These are phyloP conservation scores for Beroe forskalii DNA, from an alignment of 37 sponge, comb jelly and placozoan genomes.

Conservation along the genomic window DNA sequence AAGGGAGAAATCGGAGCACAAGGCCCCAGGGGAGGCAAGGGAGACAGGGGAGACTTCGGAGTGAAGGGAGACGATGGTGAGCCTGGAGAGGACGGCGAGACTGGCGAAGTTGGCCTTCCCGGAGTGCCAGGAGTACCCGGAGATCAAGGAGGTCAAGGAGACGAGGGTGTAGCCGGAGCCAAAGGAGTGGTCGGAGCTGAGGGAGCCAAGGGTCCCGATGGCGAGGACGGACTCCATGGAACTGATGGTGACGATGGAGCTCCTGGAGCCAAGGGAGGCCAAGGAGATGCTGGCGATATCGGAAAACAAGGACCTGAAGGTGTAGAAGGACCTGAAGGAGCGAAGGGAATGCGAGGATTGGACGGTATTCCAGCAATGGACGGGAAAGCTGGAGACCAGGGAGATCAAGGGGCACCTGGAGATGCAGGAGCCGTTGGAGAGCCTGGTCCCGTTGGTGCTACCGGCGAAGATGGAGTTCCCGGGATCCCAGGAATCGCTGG, in stretches of 20 bases:
- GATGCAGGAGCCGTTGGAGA: constrained; percentile 61
- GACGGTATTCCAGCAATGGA: neutral
- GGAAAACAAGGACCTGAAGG: constrained; percentile 46
- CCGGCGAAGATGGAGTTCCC: neutral
- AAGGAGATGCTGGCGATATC: constrained; percentile 6
- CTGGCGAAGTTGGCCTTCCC: neutral
- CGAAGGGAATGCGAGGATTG: neutral
- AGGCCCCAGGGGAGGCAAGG: neutral
- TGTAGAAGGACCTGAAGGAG: neutral
- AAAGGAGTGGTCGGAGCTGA: neutral
- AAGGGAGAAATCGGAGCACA: neutral
- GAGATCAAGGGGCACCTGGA: constrained; percentile 48
- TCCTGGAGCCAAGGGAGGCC: neutral
- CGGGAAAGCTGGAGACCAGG: neutral
- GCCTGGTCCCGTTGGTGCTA: neutral
- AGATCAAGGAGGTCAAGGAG: neutral
- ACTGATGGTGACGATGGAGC: neutral
- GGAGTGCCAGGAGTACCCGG: neutral
- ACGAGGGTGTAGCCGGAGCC: neutral
- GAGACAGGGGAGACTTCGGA: neutral
- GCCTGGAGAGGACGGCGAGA: neutral
- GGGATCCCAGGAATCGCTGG: neutral
- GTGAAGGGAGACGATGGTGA: neutral
- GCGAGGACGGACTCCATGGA: neutral
- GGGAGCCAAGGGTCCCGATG: neutral